Evolutionary conservation across 1,140 invertebrate species (phyloP).

Genomic region (Sitophilus oryzae): DNA sequence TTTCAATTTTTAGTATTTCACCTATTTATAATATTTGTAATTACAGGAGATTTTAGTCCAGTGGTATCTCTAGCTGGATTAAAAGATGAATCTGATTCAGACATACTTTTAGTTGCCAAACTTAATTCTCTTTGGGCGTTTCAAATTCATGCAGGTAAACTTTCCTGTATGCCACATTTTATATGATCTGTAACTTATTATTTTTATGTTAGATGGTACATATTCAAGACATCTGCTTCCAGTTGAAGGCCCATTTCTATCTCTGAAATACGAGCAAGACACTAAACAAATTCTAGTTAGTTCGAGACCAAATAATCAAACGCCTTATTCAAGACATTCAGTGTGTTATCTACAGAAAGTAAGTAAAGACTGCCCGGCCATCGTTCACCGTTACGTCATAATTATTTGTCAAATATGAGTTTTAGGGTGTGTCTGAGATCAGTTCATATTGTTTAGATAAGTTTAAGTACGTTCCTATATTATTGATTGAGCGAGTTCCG

Average conservation of each 20-base stretch:
- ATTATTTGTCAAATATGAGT: too few species aligned
- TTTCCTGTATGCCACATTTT: background rate
- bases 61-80: constrained; percentile 53
- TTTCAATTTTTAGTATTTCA: too few species aligned
- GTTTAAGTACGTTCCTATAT: too few species aligned
- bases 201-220: constrained; percentile 33
- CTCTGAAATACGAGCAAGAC: constrained; percentile 59
- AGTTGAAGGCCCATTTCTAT: constrained; percentile 68
- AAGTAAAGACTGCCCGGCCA: too few species aligned
- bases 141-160: constrained; percentile 42
- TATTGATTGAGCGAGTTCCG: too few species aligned
- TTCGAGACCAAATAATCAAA: constrained; percentile 50
- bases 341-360: constrained; percentile 50
- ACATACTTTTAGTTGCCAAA: constrained; percentile 58
- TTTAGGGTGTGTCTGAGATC: too few species aligned
- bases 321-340: constrained; percentile 55
- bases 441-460: too few species aligned
- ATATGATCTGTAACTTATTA: background rate
- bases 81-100: constrained; percentile 40
- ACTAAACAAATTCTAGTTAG: constrained; percentile 60
- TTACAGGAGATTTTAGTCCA: constrained; percentile 49
- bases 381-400: too few species aligned
- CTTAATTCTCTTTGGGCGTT: constrained; percentile 67
- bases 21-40: too few species aligned
- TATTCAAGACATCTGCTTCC: constrained; percentile 51